These are phyloP conservation scores for Orius insidiosus DNA, from an alignment of 1,140 invertebrate genomes.

Conservation along the genomic window DNA sequence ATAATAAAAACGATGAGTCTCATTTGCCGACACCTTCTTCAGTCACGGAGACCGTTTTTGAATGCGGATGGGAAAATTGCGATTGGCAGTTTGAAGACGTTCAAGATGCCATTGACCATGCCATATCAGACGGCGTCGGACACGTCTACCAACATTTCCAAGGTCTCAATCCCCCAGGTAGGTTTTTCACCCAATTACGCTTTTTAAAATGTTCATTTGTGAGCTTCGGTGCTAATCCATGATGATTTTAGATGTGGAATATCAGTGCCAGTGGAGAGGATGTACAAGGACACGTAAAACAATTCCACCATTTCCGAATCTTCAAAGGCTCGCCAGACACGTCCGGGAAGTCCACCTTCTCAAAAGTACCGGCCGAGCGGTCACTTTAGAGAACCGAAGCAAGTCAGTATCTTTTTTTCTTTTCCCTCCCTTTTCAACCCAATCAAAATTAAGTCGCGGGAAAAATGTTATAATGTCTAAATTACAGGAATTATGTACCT, in stretches of 20 bases:
- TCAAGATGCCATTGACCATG: conserved; percentile 75
- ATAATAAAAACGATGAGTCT: conserved; percentile 29
- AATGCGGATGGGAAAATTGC: conserved; percentile 83
- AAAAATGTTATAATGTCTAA: neutral
- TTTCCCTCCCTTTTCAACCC: neutral
- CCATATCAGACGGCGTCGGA: conserved; percentile 51
- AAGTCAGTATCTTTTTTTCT: conserved; percentile 36
- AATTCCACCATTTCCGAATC: conserved; percentile 71
- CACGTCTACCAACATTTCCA: conserved; percentile 35
- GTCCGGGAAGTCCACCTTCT: conserved; percentile 82
- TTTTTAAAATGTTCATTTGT: no score
- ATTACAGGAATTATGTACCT: conserved; percentile 18
- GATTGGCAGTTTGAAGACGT: conserved; percentile 87
- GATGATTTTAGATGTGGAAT: conserved; percentile 47
- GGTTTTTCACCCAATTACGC: no score
- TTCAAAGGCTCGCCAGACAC: conserved; percentile 71
- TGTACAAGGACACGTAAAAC: conserved; percentile 63
- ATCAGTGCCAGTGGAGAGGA: conserved; percentile 76
- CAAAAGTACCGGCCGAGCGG: conserved; percentile 58
- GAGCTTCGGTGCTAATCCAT: no score
- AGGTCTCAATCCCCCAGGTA: neutral
- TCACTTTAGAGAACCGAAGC: conserved; percentile 52
- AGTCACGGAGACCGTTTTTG: conserved; percentile 43
- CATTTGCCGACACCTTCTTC: conserved; percentile 14
- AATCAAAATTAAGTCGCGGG: no score